phyloP scores from a whole-genome alignment of 2,888 invertebrate genomes.

The Apodemia zela region DNA sequence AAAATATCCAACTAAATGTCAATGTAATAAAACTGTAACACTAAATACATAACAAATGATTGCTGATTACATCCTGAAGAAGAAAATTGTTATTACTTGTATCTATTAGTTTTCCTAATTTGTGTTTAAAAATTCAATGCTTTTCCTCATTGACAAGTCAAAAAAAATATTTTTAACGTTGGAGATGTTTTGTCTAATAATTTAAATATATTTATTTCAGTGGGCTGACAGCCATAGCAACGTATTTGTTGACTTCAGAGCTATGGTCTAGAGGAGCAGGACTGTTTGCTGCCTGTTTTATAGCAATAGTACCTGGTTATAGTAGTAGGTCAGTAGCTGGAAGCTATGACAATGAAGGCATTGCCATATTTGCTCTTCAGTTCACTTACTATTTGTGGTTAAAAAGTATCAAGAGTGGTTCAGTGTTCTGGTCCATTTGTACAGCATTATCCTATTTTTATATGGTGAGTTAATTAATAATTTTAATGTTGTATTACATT shows the following conservation, averaged over 20 bases:
- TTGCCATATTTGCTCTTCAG: slow-evolving; percentile 99
- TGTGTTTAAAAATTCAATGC: too few species aligned
- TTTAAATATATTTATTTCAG: slow-evolving; percentile 78
- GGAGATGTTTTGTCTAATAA: slow-evolving; percentile 25
- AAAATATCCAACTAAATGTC: too few species aligned
- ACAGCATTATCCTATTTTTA: slow-evolving; percentile 99
- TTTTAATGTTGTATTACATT: too few species aligned
- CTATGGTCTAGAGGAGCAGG: slow-evolving; percentile 98
- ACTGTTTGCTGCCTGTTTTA: slow-evolving; percentile 98
- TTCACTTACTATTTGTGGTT: slow-evolving; percentile 99
- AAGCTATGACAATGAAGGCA: slow-evolving; percentile 99
- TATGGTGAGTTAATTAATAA: slow-evolving; percentile 86
- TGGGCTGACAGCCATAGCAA: slow-evolving; percentile 98
- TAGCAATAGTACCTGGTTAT: slow-evolving; percentile 99
- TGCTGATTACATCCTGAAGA: too few species aligned
- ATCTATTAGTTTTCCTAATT: too few species aligned
- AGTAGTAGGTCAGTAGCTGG: slow-evolving; percentile 99
- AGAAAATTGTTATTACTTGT: too few species aligned
- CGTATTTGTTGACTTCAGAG: slow-evolving; percentile 98
- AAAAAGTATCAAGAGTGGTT: slow-evolving; percentile 98
- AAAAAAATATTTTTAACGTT: not conserved
- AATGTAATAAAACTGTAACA: too few species aligned
- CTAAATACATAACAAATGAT: too few species aligned
- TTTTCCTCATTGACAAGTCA: too few species aligned
- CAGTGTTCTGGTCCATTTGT: slow-evolving; percentile 97